These are phyloP conservation scores for Oryzias sinensis DNA, from an alignment of 2,797 vertebrate species.

Conservation along the genomic window DNA sequence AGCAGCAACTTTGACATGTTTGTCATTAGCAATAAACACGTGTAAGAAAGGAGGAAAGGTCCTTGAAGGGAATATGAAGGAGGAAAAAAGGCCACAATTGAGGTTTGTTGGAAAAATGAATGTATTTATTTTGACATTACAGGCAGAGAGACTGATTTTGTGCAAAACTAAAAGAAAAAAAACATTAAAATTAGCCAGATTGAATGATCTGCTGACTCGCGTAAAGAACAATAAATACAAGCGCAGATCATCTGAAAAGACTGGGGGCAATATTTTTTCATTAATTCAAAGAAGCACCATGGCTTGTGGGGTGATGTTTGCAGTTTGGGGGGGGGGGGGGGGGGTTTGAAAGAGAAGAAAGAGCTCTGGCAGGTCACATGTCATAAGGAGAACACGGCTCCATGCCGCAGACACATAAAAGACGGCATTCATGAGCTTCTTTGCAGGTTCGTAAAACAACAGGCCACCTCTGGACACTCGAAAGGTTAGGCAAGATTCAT, in stretches of 20 bases:
- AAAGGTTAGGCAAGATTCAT: constrained; percentile 33
- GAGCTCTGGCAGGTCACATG: constrained; percentile 68
- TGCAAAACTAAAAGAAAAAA: constrained; percentile 6
- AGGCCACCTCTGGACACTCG: constrained; percentile 35
- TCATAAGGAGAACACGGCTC: constrained; percentile 34
- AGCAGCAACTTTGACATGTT: neutral
- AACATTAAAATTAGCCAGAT: neutral
- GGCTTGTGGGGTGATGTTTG: constrained; percentile 14
- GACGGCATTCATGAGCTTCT: constrained; percentile 66
- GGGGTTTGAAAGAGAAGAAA: constrained; percentile 57
- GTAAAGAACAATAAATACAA: neutral
- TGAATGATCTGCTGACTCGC: neutral
- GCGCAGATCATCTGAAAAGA: constrained; percentile 1
- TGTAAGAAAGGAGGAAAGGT: too few species aligned
- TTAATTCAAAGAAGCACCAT: constrained; percentile 2
- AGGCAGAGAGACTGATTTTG: too few species aligned
- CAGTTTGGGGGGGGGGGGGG: constrained; percentile 34
- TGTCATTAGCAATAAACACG: constrained; percentile 1
- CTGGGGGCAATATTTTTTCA: neutral
- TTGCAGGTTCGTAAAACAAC: constrained; percentile 60
- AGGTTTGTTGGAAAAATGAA: too few species aligned
- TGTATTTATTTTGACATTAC: too few species aligned
- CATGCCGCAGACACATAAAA: constrained; percentile 59
- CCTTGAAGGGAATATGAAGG: too few species aligned
- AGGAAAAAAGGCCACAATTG: too few species aligned